Base-by-base conservation (phyloP, 1,140 invertebrate genomes). In the Armadillidium nasatum region DNA sequence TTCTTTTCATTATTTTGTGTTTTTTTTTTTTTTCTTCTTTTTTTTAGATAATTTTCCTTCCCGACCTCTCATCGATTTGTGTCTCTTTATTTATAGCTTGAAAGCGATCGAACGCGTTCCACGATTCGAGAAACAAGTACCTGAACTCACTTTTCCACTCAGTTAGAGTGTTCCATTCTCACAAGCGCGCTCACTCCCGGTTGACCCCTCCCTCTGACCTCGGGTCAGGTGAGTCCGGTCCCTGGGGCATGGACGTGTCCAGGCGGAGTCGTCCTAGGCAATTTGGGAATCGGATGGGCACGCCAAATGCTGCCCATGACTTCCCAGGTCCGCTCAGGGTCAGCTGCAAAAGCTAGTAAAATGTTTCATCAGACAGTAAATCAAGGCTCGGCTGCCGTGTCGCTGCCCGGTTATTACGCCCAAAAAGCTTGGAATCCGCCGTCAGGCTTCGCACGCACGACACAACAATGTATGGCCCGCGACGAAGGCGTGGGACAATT, bases 241-340 rank as follows among this genome's bases (percentile, higher is more conserved):
- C 50, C 50, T 60, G 50, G 50, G 50, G 50, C 50, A 60, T 60
- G 50, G 50, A 60, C 50, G 50, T 60, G 50, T 60, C 50, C 50
- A 60, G 50, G 50, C 50, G 50, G 50, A 60, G 50, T 19, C 50
- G 50, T 60, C 50, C 50, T 60, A 60, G 50, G 50, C 50, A 60
- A 60, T 60, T 60, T 60, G 50, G 50, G 50, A 60, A 60, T 60
- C 50, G 50, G 50, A 60, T 60, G 50, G 50, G 50, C 50, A 60
- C 50, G 50, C 50, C 50, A 60, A 60, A 19, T 7, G 50, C 50
- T 60, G 50, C 50, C 50, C 50, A 60, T 60, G 50, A 60, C 50
- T 60, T 60, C 50, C 50, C 50, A 60, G 50, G 50, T 60, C 50
- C 50, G 50, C 50, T 60, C 50, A 60, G 50, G 50, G 50, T 60